These are phyloP conservation scores for Acanthis flammea DNA, from an alignment of 2,797 vertebrate genomes.

Conservation along the genomic window DNA sequence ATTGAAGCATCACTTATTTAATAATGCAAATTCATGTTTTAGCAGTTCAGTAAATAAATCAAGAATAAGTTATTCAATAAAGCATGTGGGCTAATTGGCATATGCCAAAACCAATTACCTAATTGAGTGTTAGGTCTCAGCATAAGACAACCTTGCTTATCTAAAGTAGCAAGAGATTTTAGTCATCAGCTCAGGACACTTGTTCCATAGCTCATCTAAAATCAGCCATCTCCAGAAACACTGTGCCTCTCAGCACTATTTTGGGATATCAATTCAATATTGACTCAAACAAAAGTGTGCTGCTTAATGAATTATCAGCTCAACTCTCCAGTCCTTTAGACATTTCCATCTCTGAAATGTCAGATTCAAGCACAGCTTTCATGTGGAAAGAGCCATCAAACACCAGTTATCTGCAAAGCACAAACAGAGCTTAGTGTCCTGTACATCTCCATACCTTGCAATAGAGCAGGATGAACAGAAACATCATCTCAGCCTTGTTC, in stretches of 20 bases:
- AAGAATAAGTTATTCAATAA: background rate
- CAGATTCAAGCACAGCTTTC: background rate
- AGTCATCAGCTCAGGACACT: background rate
- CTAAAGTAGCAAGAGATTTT: background rate
- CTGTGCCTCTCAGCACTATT: background rate
- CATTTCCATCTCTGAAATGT: background rate
- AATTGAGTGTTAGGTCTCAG: background rate
- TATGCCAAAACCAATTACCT: background rate
- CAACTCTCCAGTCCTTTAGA: background rate
- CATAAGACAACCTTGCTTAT: background rate
- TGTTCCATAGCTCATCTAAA: background rate
- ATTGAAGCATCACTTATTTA: background rate
- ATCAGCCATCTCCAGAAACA: background rate
- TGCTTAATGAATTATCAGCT: background rate
- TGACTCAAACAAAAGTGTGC: background rate
- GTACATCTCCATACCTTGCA: background rate
- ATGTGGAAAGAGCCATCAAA: background rate
- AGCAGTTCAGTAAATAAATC: background rate
- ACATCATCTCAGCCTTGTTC: background rate
- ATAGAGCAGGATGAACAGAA: background rate
- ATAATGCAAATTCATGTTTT: background rate
- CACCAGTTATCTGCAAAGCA: background rate
- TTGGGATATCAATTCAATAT: background rate
- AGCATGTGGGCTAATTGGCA: background rate
- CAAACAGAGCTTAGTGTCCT: background rate